Percentiles rank a stretch among this genome's conserved stretches.
These are phyloP conservation scores for Phalacrocorax carbo DNA, from an alignment of 2,113 vertebrate species.

Conservation along the genomic window DNA sequence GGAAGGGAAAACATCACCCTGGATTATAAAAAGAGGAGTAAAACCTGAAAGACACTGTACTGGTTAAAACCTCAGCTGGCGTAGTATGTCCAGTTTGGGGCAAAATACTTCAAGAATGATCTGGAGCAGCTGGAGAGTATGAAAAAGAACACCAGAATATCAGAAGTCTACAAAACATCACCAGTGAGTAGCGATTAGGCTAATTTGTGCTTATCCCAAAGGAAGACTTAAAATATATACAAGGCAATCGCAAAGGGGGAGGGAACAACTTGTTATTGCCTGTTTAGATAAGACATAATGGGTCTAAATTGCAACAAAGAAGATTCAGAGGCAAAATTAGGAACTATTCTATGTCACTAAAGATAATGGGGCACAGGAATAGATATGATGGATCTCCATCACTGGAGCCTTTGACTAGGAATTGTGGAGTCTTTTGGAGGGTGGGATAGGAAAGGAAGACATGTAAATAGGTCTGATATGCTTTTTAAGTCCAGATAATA, in stretches of 20 bases:
- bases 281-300: not conserved
- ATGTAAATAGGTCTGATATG: not conserved
- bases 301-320: not conserved
- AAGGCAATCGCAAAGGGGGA: not conserved
- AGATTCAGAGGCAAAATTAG: not conserved
- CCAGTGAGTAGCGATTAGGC: not conserved
- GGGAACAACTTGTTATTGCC: not conserved
- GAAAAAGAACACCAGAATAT: not conserved
- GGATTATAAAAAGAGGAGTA: not conserved
- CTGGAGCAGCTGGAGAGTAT: not conserved
- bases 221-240: not conserved
- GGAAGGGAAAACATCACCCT: not conserved
- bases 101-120: not conserved
- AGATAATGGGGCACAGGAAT: not conserved
- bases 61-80: not conserved
- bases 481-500: not conserved
- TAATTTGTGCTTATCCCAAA: not conserved
- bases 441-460: not conserved
- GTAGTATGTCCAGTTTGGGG: not conserved
- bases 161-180: not conserved
- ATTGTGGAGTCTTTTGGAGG: not conserved
- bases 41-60: not conserved
- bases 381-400: not conserved
- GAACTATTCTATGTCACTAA: not conserved
- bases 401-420: not conserved